Base-by-base conservation (phyloP, 2,113 vertebrate species). In the Benitochromis conjunctus region DNA sequence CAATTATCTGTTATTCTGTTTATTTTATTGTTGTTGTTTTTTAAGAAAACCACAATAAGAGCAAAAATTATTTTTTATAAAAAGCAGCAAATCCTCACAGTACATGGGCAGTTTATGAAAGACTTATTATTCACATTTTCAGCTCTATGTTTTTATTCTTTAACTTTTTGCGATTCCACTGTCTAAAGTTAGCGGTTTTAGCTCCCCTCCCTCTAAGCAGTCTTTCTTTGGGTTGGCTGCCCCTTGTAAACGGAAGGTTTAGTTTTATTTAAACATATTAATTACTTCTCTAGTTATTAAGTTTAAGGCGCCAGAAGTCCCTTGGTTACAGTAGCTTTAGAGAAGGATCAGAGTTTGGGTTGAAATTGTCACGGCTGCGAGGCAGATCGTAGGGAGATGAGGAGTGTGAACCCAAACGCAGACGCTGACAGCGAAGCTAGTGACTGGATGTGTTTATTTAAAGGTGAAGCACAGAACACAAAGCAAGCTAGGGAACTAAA, bases 131-230 rank as follows among this genome's bases (percentile, higher is more conserved):
- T 24, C 21, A 14, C 38, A 26, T 46, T 24, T 46, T 21, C 13
- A 0, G 38, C 36, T 26, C 7, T 26, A 5, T 26, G 12, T 71
- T 24, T 26, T 71, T 71, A 10, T 46, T 46, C 2, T 46, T 29
- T 12, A 38, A 38, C 34, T 38, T 5, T 38, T 6, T 36, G 60
- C 7, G 11, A 43, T 24, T 69, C 5, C 60, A 12, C 31, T 64
- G 60, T 36, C 60, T 64, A 31, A 64, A 36, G 18, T 9, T 11
- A 21, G 21, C 3, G 4, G n/a, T 10, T 24, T 69, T 16, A 16
- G 62, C 62, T 66, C 62, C 62, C 34, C 5, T 41, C 34, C 62
- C 34, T 64, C 38, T 38, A 64, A 64, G 34, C 60, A 64, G 6
- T 66, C 62, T 66, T 66, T 8, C 10, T 12, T 64, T 64, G n/a